A percentile compares a stretch with the other conserved stretches of the same genome.
Conservation (phyloP, 1,140 invertebrate species). For the Aethina tumida region DNA sequence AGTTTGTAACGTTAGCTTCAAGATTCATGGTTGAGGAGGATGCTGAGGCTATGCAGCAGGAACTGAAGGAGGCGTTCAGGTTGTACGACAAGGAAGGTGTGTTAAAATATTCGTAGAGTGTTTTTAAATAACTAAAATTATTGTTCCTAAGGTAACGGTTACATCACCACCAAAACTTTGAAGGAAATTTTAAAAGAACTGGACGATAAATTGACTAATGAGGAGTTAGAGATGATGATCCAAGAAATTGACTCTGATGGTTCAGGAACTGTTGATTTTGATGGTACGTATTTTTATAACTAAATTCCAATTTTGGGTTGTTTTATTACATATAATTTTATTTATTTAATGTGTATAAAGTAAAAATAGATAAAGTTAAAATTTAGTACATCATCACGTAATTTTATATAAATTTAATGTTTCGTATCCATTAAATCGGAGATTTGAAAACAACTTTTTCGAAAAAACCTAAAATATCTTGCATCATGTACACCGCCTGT, state of each 20-base stretch:
- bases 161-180: conserved; percentile 62
- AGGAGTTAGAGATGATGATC: conserved; percentile 65
- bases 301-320: too few relatives aligned
- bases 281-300: too few relatives aligned
- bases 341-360: background rate
- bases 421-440: too few relatives aligned
- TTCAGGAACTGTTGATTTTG: conserved; percentile 64
- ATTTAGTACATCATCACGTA: too few relatives aligned
- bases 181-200: conserved; percentile 66
- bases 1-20: conserved; percentile 74
- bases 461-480: too few relatives aligned
- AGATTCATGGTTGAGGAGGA: conserved; percentile 85
- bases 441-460: too few relatives aligned
- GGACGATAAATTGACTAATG: conserved; percentile 58
- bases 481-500: too few relatives aligned
- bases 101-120: conserved; percentile 2
- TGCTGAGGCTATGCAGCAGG: conserved; percentile 73
- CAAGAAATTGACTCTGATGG: conserved; percentile 66
- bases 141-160: conserved; percentile 56
- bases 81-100: conserved; percentile 79
- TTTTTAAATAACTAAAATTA: conserved; percentile 7
- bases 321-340: background rate
- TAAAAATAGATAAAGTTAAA: too few relatives aligned
- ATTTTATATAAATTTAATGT: too few relatives aligned
- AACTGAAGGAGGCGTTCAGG: conserved; percentile 82